phyloP scores from a whole-genome alignment of 2,797 vertebrate genomes.

The Intellagama lesueurii region DNA sequence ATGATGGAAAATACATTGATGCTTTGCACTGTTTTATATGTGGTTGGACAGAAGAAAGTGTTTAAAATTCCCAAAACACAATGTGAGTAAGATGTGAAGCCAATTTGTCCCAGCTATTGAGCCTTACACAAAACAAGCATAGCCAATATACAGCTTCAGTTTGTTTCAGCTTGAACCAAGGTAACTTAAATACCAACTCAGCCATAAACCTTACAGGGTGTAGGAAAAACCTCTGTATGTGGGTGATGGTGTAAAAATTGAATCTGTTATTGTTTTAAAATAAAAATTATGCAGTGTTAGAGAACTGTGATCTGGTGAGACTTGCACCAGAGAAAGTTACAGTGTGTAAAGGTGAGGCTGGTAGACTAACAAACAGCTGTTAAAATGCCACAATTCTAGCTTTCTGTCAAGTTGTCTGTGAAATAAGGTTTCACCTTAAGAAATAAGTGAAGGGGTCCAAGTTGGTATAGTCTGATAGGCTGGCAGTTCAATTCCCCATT shows the following conservation, averaged over 20 bases:
- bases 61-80: slow-evolving; percentile 27
- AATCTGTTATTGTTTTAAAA: background rate
- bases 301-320: background rate
- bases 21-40: slow-evolving; percentile 16
- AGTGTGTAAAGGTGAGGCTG: background rate
- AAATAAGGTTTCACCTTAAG: background rate
- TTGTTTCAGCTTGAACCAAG: background rate
- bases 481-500: background rate
- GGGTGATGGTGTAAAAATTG: background rate
- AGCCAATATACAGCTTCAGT: background rate
- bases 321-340: background rate
- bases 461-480: background rate
- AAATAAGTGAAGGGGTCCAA: background rate
- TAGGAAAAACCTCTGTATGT: background rate
- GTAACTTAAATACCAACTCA: background rate
- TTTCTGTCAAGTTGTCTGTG: background rate
- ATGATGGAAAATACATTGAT: slow-evolving; percentile 21
- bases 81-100: slow-evolving; percentile 1
- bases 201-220: background rate
- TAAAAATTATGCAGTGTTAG: background rate
- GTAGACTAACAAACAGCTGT: background rate
- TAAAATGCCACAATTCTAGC: background rate
- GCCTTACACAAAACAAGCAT: background rate
- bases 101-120: background rate
- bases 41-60: slow-evolving; percentile 22